Conservation (phyloP, 2,797 vertebrate genomes). For the Epinephelus awoara region DNA sequence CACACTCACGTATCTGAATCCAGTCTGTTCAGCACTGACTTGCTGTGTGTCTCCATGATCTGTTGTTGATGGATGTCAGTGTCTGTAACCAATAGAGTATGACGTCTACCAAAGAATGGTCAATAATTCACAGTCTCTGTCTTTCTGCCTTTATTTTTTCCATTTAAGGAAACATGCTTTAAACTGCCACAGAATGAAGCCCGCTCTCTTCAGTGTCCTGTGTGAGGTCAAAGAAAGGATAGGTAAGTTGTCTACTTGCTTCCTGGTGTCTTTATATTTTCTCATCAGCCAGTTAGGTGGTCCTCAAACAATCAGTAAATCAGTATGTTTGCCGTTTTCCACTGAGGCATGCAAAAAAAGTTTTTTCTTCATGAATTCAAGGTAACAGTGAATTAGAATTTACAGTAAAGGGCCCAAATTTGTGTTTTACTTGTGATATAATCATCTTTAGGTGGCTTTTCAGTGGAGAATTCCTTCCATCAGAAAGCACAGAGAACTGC, state of each 20-base stretch:
- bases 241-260: constrained; percentile 68
- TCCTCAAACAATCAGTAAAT: no score
- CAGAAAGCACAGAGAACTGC: background rate
- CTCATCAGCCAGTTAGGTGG: background rate
- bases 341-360: no score
- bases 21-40: constrained; percentile 1
- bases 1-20: constrained; percentile 14
- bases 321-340: no score
- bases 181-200: constrained; percentile 89
- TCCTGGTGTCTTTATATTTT: background rate
- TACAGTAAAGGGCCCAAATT: background rate
- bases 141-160: constrained; percentile 16
- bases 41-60: background rate
- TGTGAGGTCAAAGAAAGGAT: constrained; percentile 89
- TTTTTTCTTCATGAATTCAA: background rate
- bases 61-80: background rate
- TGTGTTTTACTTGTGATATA: background rate
- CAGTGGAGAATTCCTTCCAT: background rate
- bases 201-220: constrained; percentile 87
- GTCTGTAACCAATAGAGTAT: background rate
- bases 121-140: constrained; percentile 13
- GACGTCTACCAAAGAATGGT: background rate
- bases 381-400: background rate
- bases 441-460: background rate
- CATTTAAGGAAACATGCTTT: constrained; percentile 86